phyloP scores from a whole-genome alignment of 2,888 invertebrate species.

The Zootermopsis nevadensis region DNA sequence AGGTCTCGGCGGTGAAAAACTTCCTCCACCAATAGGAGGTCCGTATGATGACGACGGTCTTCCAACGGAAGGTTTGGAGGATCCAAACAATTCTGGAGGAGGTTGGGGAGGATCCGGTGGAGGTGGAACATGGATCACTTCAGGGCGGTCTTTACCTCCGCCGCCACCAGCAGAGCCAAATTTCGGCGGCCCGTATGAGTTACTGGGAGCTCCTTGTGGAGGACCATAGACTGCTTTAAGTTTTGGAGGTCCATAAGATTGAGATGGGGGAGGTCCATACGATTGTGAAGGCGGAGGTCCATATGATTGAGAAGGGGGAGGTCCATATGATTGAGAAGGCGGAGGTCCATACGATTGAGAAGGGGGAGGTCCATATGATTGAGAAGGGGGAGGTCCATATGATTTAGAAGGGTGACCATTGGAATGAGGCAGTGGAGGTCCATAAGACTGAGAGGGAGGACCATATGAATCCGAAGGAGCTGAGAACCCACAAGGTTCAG shows the following conservation, averaged over 20 bases:
- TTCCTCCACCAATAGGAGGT: slow-evolving; percentile 18
- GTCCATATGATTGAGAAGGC: slow-evolving; percentile 21
- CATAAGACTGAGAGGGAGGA: slow-evolving; percentile 18
- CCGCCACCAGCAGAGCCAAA: slow-evolving; percentile 5
- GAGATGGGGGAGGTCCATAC: slow-evolving; percentile 9
- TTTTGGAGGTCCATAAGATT: background rate
- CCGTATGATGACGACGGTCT: slow-evolving; percentile 15
- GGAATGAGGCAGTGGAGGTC: background rate
- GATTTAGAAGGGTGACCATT: background rate
- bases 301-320: background rate
- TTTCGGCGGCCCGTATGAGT: slow-evolving; percentile 49
- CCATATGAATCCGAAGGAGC: slow-evolving; percentile 63
- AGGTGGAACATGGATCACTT: slow-evolving; percentile 59
- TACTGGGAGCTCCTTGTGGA: slow-evolving; percentile 2
- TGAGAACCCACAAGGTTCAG: slow-evolving; percentile 57
- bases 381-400: background rate
- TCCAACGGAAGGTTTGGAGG: slow-evolving; percentile 38
- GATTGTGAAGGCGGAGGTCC: slow-evolving; percentile 15
- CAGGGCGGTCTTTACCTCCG: slow-evolving; percentile 53
- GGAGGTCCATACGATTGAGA: slow-evolving; percentile 5
- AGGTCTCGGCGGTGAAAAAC: slow-evolving; percentile 23
- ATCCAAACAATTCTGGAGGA: slow-evolving; percentile 46
- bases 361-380: slow-evolving; percentile 3
- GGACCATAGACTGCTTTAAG: slow-evolving; percentile 32
- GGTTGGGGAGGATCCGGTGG: slow-evolving; percentile 53